Base-by-base conservation (phyloP, 2,888 invertebrate species). In the Diarsia rubi region DNA sequence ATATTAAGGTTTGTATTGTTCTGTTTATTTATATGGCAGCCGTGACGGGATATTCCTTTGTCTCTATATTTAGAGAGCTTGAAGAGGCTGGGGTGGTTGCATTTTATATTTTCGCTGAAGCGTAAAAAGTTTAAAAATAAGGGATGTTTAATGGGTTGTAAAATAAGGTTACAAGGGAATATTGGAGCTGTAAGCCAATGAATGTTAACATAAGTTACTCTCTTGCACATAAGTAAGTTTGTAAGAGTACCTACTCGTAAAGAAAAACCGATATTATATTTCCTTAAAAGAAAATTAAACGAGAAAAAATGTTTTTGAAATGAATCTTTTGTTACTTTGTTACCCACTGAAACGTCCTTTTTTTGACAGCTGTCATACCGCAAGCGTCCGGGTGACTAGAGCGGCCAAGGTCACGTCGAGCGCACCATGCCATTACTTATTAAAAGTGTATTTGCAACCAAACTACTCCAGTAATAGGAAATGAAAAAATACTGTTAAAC, bases 11-110 rank as follows among this genome's bases (percentile, higher is more conserved):
- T 78, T 68, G 73, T 68, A 78, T 83, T 77, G 74, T 71, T 76
- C 14, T 73, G 66, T 84, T 81, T 73, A 79, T 84, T 73, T 81
- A 85, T 81, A 81, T 76, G 68, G n/a, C 69, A 76, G 45, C 47
- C 49, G 52, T 70, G 77, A 78, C 68, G 47, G 14, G 44, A 59
- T 24, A 59, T 73, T 81, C 77, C 73, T 81, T 87, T 85, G 83
- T 87, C 57, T 81, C 69, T 81, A 79, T 86, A 81, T 75, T 83
- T 87, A 85, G 75, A 78, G 63, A 12, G 57, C 47, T 73, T 31
- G 27, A 64, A 77, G 67, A 21, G 63, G 24, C 69, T 49, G 45
- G 62, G 66, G 70, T 57, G 77, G 57, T 52, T 78, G 70, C 75
- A 79, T 75, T 75, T 72, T 71, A 81, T 71, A 73, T 74, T 72